Base-by-base conservation (phyloP, 2,797 vertebrate genomes). In the Austrolebias charrua region DNA sequence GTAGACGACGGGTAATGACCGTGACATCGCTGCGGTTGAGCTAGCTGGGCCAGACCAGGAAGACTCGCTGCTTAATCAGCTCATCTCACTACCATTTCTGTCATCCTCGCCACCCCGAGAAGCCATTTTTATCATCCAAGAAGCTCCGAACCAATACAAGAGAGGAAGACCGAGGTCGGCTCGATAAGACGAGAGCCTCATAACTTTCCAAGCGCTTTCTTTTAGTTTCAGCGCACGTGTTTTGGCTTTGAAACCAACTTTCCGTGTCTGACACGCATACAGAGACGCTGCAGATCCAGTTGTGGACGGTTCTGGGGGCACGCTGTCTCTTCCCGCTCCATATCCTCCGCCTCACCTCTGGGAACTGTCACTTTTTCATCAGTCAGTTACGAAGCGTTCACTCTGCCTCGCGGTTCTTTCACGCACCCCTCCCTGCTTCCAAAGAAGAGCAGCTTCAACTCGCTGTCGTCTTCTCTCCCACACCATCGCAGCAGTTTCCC, bases 351-450 rank as follows among this genome's bases (percentile, higher is more conserved):
- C 80, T 80, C 84, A 87, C 86, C 81, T 85, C 78, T 35, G 82
- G 88, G 86, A 86, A 82, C 80, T 89, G 86, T 89, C 85, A 88
- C 76, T 81, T 81, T 75, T 79, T 85, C 84, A 81, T 85, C 81
- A 82, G 78, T 80, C 79, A 75, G 83, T 86, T 84, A 81, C 69
- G 71, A 75, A 79, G 85, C 62, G 45, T 80, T 86, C 86, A 69
- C 68, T 51, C 79, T 33, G 59, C 61, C 73, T 81, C 69, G 50
- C 53, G 66, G 74, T 79, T 75, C 70, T 77, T 73, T 75, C 59
- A 10, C 75, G 62, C 46, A 74, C 63, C 75, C 66, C 66, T 71
- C 63, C 46, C 68, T 40, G 38, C 38, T 12, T 58, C 63, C 16
- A 51, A 76, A 75, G 74, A 60, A 73, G 61, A 80, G 78, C 38